Conservation (phyloP, 2,888 invertebrate genomes). For the Habroteleia sp. region DNA sequence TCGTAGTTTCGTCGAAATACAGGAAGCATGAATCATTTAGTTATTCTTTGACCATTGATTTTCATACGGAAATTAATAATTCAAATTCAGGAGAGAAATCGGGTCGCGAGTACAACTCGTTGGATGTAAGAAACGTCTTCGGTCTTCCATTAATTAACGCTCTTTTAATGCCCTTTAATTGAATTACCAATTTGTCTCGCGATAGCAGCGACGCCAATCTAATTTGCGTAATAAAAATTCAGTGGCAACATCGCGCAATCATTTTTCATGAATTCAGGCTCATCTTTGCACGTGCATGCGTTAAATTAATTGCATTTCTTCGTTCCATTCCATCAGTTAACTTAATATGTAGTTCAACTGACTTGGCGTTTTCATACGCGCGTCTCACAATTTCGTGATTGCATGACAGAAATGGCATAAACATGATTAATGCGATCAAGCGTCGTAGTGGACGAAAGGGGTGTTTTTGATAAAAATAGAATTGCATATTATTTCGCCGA, state of each 20-base stretch:
- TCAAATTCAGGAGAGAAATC: conserved; percentile 18
- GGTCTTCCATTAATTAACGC: conserved; percentile 1
- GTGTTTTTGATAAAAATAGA: conserved; percentile 50
- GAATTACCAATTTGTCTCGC: conserved; percentile 27
- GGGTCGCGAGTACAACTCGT: conserved; percentile 1
- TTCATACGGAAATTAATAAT: conserved; percentile 19
- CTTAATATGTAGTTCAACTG: conserved; percentile 45
- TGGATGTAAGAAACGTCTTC: conserved; percentile 3
- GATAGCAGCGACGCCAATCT: conserved; percentile 7
- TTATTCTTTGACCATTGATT: conserved; percentile 16
- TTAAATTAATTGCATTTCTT: conserved; percentile 56
- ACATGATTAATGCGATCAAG: conserved; percentile 57
- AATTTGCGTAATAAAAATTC: conserved; percentile 41
- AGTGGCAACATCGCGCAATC: conserved; percentile 27
- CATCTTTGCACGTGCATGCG: conserved; percentile 54
- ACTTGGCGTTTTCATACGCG: conserved; percentile 49
- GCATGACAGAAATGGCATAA: conserved; percentile 56
- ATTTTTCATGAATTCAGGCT: conserved; percentile 50
- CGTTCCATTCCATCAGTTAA: conserved; percentile 44
- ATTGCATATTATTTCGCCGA: conserved; percentile 31
- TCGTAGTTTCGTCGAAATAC: conserved; percentile 11
- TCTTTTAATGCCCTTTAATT: not conserved
- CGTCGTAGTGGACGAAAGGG: conserved; percentile 29
- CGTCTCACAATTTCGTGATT: conserved; percentile 59
- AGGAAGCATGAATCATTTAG: conserved; percentile 42